Evolutionary conservation across 2,888 invertebrate genomes (phyloP).

Genomic region (Athetis lepigone): DNA sequence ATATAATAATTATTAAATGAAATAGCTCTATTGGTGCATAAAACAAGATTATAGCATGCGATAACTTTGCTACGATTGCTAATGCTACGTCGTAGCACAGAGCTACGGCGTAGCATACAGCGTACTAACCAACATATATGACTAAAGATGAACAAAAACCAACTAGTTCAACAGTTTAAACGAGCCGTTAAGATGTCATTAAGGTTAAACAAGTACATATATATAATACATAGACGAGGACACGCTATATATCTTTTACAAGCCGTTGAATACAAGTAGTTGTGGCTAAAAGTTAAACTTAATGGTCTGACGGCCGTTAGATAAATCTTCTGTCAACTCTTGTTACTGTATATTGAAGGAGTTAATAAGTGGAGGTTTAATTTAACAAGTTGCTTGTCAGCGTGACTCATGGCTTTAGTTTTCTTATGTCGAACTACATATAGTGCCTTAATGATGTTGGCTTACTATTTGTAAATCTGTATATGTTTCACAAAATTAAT

Average conservation of each 20-base stretch:
- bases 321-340: constrained; percentile 55
- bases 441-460: too few species aligned
- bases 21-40: too few species aligned
- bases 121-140: neutral
- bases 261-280: constrained; percentile 50
- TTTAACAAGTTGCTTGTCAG: constrained; percentile 32
- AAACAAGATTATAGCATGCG: too few species aligned
- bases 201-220: constrained; percentile 26
- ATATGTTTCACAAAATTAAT: too few species aligned
- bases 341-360: constrained; percentile 26
- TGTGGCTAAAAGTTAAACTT: constrained; percentile 54
- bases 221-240: constrained; percentile 18
- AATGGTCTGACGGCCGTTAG: constrained; percentile 51
- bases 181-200: constrained; percentile 22
- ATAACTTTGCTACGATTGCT: neutral
- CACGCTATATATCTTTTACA: constrained; percentile 45
- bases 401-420: constrained; percentile 16
- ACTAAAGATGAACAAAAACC: neutral
- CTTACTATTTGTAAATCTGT: too few species aligned
- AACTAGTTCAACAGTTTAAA: constrained; percentile 5
- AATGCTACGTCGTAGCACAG: constrained; percentile 28
- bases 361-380: constrained; percentile 47
- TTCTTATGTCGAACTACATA: neutral
- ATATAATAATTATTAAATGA: too few species aligned
- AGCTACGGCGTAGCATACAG: constrained; percentile 34